Percentiles rank a stretch among this genome's conserved stretches.
phyloP scores from a whole-genome alignment of 2,113 vertebrate genomes.

The Micromys minutus region DNA sequence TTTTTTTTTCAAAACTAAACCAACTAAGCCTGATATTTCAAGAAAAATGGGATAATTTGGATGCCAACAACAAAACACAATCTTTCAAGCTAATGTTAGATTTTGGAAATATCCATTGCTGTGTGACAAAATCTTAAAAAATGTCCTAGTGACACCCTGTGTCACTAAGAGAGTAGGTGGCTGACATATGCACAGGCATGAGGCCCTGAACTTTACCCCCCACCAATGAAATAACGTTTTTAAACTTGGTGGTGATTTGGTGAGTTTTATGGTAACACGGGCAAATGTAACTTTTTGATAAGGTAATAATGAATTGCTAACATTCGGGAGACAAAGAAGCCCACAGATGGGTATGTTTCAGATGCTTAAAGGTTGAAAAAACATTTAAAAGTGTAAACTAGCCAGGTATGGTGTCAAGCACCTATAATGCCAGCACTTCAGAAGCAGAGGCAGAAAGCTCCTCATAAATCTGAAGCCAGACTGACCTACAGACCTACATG shows the following conservation, averaged over 20 bases:
- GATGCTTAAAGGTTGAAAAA: constrained; percentile 28
- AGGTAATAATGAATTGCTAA: constrained; percentile 14
- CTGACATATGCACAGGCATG: background rate
- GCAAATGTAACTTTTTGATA: constrained; percentile 24
- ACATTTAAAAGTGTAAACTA: background rate
- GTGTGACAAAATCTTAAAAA: constrained; percentile 28
- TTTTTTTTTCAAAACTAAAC: constrained; percentile 8
- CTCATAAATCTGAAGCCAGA: background rate
- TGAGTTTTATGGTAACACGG: background rate
- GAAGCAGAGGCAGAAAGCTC: background rate
- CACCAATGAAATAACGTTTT: background rate
- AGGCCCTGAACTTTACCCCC: background rate
- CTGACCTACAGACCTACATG: background rate
- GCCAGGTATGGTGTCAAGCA: background rate
- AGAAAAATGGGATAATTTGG: constrained; percentile 33
- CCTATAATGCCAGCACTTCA: background rate
- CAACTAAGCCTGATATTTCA: constrained; percentile 24
- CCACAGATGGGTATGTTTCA: constrained; percentile 33
- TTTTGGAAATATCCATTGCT: constrained; percentile 47
- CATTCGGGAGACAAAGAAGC: constrained; percentile 21
- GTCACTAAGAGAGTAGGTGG: background rate
- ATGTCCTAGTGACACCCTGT: background rate
- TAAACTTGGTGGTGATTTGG: background rate
- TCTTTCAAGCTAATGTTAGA: constrained; percentile 51
- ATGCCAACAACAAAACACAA: constrained; percentile 40